Conservation (phyloP, 2,888 invertebrate species). For the Diarsia mendica region DNA sequence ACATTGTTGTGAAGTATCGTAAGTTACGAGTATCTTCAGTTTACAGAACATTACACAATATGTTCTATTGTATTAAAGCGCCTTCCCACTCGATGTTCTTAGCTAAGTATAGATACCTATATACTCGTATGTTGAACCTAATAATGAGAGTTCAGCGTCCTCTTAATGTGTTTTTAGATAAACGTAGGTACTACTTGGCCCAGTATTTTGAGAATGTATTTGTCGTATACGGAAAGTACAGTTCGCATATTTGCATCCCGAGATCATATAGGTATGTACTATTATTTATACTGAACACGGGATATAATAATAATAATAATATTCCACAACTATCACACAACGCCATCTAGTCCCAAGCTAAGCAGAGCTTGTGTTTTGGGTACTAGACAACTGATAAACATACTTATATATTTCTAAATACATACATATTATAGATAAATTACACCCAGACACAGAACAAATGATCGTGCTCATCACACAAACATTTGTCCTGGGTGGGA, state of each 20-base stretch:
- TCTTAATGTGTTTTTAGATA: slow-evolving; percentile 2
- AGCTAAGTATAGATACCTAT: neutral
- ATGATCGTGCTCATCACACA: too few relatives aligned
- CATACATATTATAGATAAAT: too few relatives aligned
- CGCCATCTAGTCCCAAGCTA: too few relatives aligned
- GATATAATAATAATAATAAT: too few relatives aligned
- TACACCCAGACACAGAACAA: too few relatives aligned
- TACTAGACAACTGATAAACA: too few relatives aligned
- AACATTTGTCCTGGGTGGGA: too few relatives aligned
- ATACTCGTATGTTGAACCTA: neutral
- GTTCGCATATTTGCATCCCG: neutral
- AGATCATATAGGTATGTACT: too few relatives aligned
- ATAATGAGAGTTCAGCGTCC: slow-evolving; percentile 13
- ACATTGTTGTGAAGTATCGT: slow-evolving; percentile 1
- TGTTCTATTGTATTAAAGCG: slow-evolving; percentile 5
- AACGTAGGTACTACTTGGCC: neutral
- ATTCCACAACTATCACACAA: too few relatives aligned
- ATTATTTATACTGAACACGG: too few relatives aligned
- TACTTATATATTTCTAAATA: too few relatives aligned
- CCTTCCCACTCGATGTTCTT: slow-evolving; percentile 1
- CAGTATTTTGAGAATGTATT: neutral
- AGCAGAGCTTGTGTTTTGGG: too few relatives aligned
- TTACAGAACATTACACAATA: slow-evolving; percentile 39
- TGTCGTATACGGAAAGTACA: neutral
- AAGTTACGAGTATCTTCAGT: slow-evolving; percentile 30